These are phyloP conservation scores for Fregata magnificens DNA, from an alignment of 2,113 vertebrate species.

Conservation along the genomic window DNA sequence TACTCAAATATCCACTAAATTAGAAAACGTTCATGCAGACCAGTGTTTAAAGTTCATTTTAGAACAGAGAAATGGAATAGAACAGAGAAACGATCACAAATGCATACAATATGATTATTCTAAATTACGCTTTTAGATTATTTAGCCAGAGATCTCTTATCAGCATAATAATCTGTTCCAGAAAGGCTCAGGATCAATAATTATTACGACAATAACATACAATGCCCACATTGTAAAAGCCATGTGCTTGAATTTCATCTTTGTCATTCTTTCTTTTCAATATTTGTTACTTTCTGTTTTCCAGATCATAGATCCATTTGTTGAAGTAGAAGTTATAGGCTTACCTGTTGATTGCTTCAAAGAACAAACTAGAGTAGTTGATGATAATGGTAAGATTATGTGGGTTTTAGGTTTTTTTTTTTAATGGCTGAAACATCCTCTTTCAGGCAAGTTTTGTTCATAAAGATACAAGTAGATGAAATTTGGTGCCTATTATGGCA, in stretches of 20 bases:
- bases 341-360: conserved; percentile 93
- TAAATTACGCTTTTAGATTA: neutral
- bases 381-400: conserved; percentile 89
- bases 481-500: neutral
- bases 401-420: neutral
- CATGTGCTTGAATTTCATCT: neutral
- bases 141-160: neutral
- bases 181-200: neutral
- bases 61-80: neutral
- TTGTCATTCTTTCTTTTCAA: neutral
- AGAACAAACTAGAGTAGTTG: conserved; percentile 95
- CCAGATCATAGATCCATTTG: conserved; percentile 98
- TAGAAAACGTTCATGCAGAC: neutral
- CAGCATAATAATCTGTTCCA: neutral
- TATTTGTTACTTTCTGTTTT: conserved; percentile 1
- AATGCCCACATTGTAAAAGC: neutral
- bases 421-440: neutral
- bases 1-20: neutral
- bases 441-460: neutral
- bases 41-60: neutral
- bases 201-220: neutral
- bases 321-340: conserved; percentile 97
- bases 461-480: neutral
- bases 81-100: neutral
- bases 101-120: neutral